These are phyloP conservation scores for Dyspetes luteomarginatus DNA, from an alignment of 2,888 invertebrate species.

Conservation along the genomic window DNA sequence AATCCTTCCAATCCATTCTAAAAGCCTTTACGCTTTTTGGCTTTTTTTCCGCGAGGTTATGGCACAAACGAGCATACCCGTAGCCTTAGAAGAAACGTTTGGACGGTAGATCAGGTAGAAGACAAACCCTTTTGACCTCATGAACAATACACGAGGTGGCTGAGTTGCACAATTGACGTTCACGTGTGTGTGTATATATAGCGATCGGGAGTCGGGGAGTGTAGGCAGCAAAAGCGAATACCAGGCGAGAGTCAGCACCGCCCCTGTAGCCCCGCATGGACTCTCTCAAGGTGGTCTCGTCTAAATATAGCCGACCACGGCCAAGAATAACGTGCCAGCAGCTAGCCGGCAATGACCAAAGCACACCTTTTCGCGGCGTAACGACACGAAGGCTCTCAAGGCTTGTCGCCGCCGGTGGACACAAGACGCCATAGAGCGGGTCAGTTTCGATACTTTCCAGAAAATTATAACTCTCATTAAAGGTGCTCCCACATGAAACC, in stretches of 20 bases:
- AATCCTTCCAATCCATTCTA: too few relatives aligned
- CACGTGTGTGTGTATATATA: conserved; percentile 4
- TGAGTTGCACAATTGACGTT: conserved; percentile 45
- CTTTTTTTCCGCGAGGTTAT: too few relatives aligned
- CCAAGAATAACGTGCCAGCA: conserved; percentile 80
- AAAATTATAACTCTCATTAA: not conserved
- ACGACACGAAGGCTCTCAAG: conserved; percentile 28
- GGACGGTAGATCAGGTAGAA: conserved; percentile 10
- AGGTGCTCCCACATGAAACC: not conserved
- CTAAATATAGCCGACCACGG: conserved; percentile 81
- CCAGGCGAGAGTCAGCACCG: conserved; percentile 57
- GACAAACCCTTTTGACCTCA: conserved; percentile 41
- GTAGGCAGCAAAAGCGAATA: conserved; percentile 39
- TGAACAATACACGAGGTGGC: conserved; percentile 27
- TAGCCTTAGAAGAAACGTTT: too few relatives aligned
- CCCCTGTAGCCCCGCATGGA: conserved; percentile 67
- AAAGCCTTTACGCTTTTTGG: too few relatives aligned
- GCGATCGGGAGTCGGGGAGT: not conserved
- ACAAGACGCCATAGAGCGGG: conserved; percentile 64
- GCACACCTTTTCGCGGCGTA: conserved; percentile 70
- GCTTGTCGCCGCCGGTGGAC: conserved; percentile 18
- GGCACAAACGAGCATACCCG: too few relatives aligned
- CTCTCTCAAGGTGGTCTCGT: conserved; percentile 82
- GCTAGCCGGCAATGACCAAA: conserved; percentile 80
- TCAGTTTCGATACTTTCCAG: conserved; percentile 66